Evolutionary conservation across 2,888 invertebrate species (phyloP), one percentile per base, ranked within the genome.

Genomic region (Heterodera filipjevi): DNA sequence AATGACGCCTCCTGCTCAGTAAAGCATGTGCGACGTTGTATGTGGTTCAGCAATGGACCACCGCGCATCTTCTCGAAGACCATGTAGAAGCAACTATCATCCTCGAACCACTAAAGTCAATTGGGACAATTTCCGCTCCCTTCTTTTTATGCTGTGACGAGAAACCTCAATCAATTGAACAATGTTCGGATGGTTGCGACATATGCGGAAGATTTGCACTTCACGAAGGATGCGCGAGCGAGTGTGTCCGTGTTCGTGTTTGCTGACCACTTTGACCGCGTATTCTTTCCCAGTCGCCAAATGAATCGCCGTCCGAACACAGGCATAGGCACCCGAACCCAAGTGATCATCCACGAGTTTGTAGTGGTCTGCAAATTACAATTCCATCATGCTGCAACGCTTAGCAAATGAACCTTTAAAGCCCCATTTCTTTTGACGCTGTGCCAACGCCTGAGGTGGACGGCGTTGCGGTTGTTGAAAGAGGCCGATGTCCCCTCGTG

Each of bases 121-220:
- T 33, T 30, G 27, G n/a, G 2, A 66, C n/a, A 35, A 2, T 49
- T 68, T 30, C n/a, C 76, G n/a, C 32, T 1, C 35, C 16, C 8
- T 16, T 39, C 30, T 44, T 33, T 6, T 39, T n/a, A 46, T 59
- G 39, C 0, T 10, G 12, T 39, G 39, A 39, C 6, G 12, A 39
- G 30, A 89, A 90, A 85, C 85, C 77, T 98, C 97, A 89, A 95
- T 94, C 91, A 99, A 93, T 92, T 97, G 96, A 90, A 98, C 94
- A 91, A 99, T 96, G 91, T 97, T 95, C 82, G 95, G 94, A 92
- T 98, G 96, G 86, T 95, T 95, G 91, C 95, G 94, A 91, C 97
- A 98, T 91, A 96, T 94, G 92, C 96, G 95, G 93, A 98, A 97
- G 85, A 96, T 97, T 92, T 98, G 97, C 89, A 98, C 96, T 91